A percentile compares a stretch with the other conserved stretches of the same genome.
phyloP scores from a whole-genome alignment of 2,113 vertebrate species.

The Equus quagga region DNA sequence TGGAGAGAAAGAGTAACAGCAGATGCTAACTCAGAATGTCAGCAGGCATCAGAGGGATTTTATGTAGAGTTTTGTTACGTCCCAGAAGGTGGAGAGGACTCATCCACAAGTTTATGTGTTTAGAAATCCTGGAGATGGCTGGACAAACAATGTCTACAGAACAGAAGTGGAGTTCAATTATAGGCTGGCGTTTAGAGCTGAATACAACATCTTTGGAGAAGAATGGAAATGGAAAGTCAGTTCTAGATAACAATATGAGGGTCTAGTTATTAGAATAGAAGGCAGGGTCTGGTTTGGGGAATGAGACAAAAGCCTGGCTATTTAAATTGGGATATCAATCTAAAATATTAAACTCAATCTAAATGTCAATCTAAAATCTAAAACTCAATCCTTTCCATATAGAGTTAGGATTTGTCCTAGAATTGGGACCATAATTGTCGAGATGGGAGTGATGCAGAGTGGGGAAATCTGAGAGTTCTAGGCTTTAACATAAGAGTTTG shows the following conservation, averaged over 20 bases:
- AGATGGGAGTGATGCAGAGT: background rate
- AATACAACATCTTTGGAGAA: background rate
- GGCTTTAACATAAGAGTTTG: background rate
- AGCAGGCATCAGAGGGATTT: background rate
- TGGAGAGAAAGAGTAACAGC: background rate
- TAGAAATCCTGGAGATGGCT: background rate
- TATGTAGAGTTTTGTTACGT: background rate
- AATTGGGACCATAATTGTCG: background rate
- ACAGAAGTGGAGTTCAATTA: background rate
- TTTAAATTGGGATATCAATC: background rate
- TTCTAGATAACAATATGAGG: background rate
- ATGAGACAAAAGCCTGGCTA: background rate
- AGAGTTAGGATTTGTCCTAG: background rate
- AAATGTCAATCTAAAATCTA: background rate
- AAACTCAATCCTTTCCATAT: background rate
- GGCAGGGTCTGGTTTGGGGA: background rate
- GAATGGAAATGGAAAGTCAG: background rate
- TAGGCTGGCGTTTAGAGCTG: background rate
- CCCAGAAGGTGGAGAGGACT: background rate
- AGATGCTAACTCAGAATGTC: background rate
- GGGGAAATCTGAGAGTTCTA: background rate
- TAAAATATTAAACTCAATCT: background rate
- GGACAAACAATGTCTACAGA: background rate
- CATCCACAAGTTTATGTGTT: background rate
- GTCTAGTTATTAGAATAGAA: background rate